phyloP scores from a whole-genome alignment of 2,113 vertebrate species.

The Rhinopomastus cyanomelas region DNA sequence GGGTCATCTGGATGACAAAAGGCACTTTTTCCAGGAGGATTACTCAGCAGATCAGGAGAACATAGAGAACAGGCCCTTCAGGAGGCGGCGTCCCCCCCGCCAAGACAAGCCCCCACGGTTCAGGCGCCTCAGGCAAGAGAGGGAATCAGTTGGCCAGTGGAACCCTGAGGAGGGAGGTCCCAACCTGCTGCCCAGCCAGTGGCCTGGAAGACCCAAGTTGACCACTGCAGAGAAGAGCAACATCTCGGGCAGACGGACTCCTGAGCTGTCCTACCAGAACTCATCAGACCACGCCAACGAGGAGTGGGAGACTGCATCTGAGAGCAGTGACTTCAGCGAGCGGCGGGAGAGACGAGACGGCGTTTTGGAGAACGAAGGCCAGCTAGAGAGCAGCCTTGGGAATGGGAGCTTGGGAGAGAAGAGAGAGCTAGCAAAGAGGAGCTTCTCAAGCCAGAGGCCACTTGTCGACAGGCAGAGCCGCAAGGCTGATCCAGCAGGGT shows the following conservation, averaged over 20 bases:
- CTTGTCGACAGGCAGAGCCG: constrained; percentile 92
- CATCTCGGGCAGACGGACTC: constrained; percentile 67
- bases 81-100: constrained; percentile 89
- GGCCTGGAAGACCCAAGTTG: constrained; percentile 81
- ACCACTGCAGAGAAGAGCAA: constrained; percentile 75
- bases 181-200: constrained; percentile 80
- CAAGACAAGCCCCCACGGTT: constrained; percentile 97
- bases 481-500: constrained; percentile 84
- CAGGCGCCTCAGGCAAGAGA: constrained; percentile 89
- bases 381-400: constrained; percentile 74
- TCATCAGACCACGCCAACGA: constrained; percentile 83
- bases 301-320: constrained; percentile 96
- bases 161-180: constrained; percentile 84
- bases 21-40: constrained; percentile 77
- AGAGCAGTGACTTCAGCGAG: constrained; percentile 95
- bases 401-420: constrained; percentile 83
- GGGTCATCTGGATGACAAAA: constrained; percentile 77
- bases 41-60: constrained; percentile 83
- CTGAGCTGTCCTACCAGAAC: constrained; percentile 79
- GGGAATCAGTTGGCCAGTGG: constrained; percentile 85
- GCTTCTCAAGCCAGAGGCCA: constrained; percentile 96
- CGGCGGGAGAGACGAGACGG: constrained; percentile 83
- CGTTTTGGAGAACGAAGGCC: constrained; percentile 71
- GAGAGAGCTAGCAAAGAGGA: constrained; percentile 93
- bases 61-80: constrained; percentile 85